These are phyloP conservation scores for Stratiolaelaps scimitus DNA, from an alignment of 1,140 invertebrate species.

Conservation along the genomic window DNA sequence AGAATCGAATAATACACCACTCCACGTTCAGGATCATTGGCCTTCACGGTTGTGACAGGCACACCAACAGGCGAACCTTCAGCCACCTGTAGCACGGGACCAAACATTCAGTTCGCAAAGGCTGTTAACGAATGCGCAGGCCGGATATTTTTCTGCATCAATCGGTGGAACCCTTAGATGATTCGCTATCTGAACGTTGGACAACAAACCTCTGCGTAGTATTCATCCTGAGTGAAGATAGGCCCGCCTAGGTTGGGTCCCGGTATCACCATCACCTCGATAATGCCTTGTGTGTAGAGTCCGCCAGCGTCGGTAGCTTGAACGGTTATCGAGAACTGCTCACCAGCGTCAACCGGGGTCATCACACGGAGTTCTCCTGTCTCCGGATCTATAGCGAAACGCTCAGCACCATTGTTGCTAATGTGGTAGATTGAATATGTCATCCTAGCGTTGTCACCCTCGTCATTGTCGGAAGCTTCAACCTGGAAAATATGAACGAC, in stretches of 20 bases:
- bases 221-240: constrained; percentile 59
- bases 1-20: constrained; percentile 67
- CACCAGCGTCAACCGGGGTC: constrained; percentile 63
- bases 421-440: constrained; percentile 73
- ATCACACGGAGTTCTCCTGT: constrained; percentile 54
- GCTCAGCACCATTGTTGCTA: constrained; percentile 69
- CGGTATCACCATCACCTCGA: constrained; percentile 63
- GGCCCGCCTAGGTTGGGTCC: constrained; percentile 73
- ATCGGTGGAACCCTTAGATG: too few species aligned
- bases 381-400: constrained; percentile 67
- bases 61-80: constrained; percentile 33
- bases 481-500: constrained; percentile 44
- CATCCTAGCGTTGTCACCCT: constrained; percentile 64
- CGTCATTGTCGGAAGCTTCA: constrained; percentile 67
- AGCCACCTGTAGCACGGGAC: not conserved
- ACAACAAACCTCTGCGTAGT: constrained; percentile 66
- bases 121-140: constrained; percentile 13
- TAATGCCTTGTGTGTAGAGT: constrained; percentile 54
- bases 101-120: too few species aligned
- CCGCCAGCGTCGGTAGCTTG: constrained; percentile 48
- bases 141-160: too few species aligned
- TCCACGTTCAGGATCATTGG: constrained; percentile 74
- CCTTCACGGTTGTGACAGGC: constrained; percentile 45
- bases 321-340: constrained; percentile 73
- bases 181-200: too few species aligned